Conservation (phyloP, 1,140 invertebrate species). For the Pseudomyrmex pallidus region DNA sequence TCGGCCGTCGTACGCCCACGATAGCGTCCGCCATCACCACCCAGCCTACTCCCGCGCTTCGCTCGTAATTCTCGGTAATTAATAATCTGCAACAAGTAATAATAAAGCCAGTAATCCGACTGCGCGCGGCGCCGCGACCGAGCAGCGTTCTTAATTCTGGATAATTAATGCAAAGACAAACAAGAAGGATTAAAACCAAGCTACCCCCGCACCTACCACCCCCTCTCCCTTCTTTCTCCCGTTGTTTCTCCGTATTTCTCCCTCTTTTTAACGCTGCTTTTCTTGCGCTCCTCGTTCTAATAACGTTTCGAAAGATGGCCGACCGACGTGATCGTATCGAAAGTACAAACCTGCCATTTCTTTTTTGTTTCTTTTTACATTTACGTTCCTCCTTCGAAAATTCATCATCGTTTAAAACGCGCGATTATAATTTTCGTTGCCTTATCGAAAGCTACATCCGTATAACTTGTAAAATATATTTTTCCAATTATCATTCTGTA, state of each 20-base stretch:
- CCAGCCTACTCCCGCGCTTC: slow-evolving; percentile 58
- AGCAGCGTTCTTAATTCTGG: slow-evolving; percentile 84
- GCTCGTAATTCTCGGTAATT: slow-evolving; percentile 84
- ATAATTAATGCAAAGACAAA: slow-evolving; percentile 86
- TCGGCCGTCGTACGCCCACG: slow-evolving; percentile 5
- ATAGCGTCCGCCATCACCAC: slow-evolving; percentile 21
- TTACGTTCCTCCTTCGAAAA: neutral
- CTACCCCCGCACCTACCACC: slow-evolving; percentile 26
- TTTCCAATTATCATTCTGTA: neutral
- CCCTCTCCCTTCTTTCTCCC: slow-evolving; percentile 23
- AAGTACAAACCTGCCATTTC: neutral
- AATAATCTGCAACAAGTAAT: slow-evolving; percentile 86
- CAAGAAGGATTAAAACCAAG: slow-evolving; percentile 81
- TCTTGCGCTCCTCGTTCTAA: slow-evolving; percentile 31
- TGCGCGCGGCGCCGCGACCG: slow-evolving; percentile 76
- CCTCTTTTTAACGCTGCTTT: slow-evolving; percentile 18
- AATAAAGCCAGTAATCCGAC: slow-evolving; percentile 84
- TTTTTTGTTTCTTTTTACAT: neutral
- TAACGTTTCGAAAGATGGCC: slow-evolving; percentile 52
- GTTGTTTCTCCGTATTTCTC: slow-evolving; percentile 34
- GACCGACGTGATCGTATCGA: slow-evolving; percentile 18
- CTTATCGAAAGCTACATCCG: no score
- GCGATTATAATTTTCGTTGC: neutral
- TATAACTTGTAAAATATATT: neutral
- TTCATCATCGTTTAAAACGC: neutral